Conservation (phyloP, 1,140 invertebrate species). For the Ptiloglossa arizonensis region DNA sequence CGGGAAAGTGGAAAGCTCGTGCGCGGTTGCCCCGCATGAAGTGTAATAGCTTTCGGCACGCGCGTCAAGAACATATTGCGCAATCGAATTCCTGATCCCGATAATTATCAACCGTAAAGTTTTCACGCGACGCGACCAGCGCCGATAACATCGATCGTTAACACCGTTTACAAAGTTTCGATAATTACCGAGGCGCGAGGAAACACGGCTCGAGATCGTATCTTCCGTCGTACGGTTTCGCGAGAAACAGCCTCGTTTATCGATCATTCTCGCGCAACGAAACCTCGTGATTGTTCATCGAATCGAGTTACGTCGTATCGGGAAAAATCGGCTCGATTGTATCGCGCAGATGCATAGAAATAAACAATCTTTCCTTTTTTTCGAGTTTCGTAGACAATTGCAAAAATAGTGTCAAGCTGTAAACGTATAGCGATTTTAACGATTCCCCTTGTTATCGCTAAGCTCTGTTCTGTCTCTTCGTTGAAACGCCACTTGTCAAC, state of each 20-base stretch:
- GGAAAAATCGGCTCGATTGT: too few relatives aligned
- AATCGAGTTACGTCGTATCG: too few relatives aligned
- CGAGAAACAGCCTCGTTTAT: neutral
- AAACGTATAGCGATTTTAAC: too few relatives aligned
- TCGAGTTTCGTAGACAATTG: too few relatives aligned
- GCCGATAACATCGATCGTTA: conserved; percentile 3
- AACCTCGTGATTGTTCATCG: neutral
- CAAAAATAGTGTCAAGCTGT: too few relatives aligned
- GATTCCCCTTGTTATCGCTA: too few relatives aligned
- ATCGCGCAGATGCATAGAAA: too few relatives aligned
- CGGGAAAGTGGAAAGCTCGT: conserved; percentile 16
- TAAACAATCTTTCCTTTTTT: too few relatives aligned
- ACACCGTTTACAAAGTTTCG: neutral
- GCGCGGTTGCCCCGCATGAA: neutral
- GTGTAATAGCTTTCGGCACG: conserved; percentile 11
- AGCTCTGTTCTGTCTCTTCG: too few relatives aligned
- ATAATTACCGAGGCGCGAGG: neutral
- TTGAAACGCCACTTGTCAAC: too few relatives aligned
- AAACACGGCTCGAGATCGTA: neutral
- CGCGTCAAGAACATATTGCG: conserved; percentile 12
- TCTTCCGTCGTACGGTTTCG: neutral
- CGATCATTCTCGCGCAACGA: neutral
- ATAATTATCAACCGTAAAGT: conserved; percentile 26
- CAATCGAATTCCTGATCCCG: conserved; percentile 23
- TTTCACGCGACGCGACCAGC: neutral